Evolutionary conservation across 2,888 invertebrate species (phyloP), one percentile per base, ranked within the genome.

Genomic region (Plagiodera versicolora): DNA sequence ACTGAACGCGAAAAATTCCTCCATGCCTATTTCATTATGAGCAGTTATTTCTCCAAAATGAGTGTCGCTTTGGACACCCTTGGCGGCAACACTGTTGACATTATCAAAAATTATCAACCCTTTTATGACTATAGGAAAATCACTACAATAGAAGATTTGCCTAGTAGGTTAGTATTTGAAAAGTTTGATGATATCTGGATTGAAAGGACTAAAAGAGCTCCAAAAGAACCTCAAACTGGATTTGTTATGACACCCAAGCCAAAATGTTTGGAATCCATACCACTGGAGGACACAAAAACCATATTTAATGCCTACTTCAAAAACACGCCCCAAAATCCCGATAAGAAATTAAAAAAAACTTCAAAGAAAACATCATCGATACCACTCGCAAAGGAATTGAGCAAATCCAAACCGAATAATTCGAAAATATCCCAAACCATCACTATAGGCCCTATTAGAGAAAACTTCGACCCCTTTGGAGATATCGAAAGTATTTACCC

Each of bases 111-210:
- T 39, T 58, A 55, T 9, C 45, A 50, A 18, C 63, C 58, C 10
- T 32, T 45, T 2, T 62, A 55, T 24, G 30, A 57, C 17, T 51
- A 16, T 8, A 16, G 28, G n/a, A 57, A 55, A 14, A 54, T 62
- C 16, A 24, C 14, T 0, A 35, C 35, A 1, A 48, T 58, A 24
- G 50, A 60, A 0, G 47, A 58, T 17, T 10, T 64, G 4, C 69
- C 68, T 32, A 69, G 67, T 18, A 57, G 72, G 56, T 14, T 72
- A 28, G 30, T 64, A 5, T 70, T 62, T 44, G 70, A 72, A 61
- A 61, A 48, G 10, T 67, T 68, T 53, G 70, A 70, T 2, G 65
- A 67, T 24, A 45, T 64, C 14, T 70, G 66, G 59, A 50, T 68
- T 6, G 32, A 63, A 52, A 56, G 65, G 28, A 64, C 51, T 1